Conservation (phyloP, 1,140 invertebrate species). For the Trichonephila inaurata region DNA sequence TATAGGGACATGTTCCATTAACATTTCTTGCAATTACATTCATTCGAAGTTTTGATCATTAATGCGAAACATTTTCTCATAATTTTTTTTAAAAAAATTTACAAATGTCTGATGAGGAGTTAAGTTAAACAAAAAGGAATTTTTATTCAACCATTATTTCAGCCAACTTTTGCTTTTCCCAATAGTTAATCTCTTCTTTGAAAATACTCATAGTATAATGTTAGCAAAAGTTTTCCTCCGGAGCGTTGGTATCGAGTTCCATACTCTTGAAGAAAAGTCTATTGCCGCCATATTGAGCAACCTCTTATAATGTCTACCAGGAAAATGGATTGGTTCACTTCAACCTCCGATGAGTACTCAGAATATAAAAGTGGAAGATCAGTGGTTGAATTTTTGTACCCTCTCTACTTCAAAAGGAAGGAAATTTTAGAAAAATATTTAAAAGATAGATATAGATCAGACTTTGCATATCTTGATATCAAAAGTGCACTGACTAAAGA, state of each 20-base stretch:
- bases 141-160: too few species aligned
- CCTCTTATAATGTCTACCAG: not conserved
- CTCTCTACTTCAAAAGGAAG: not conserved
- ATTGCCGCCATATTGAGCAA: not conserved
- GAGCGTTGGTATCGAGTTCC: not conserved
- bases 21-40: too few species aligned
- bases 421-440: not conserved
- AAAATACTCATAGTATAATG: not conserved
- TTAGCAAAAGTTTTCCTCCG: not conserved
- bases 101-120: too few species aligned
- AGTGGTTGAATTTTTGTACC: not conserved
- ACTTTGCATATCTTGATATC: too few species aligned
- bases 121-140: too few species aligned
- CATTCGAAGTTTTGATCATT: too few species aligned
- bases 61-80: too few species aligned
- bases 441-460: too few species aligned
- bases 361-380: not conserved
- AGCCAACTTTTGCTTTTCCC: not conserved
- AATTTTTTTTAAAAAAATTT: too few species aligned
- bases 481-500: too few species aligned
- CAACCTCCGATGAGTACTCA: not conserved
- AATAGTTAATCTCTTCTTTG: not conserved
- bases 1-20: too few species aligned
- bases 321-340: conserved; percentile 10
- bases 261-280: not conserved